Conservation (phyloP, 2,797 vertebrate species). For the Chelmon rostratus region DNA sequence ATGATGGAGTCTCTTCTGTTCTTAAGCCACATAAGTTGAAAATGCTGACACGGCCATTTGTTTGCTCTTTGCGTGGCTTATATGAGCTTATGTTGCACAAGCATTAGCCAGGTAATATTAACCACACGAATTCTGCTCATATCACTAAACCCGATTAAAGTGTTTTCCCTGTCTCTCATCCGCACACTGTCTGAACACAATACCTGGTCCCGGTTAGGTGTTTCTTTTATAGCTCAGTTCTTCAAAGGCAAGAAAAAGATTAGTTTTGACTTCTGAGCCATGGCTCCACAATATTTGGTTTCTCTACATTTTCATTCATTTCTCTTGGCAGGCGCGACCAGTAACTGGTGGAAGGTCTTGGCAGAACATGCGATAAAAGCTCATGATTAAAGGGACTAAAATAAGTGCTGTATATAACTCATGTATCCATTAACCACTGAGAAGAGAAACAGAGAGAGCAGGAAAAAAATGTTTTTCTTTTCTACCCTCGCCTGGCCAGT, state of each 20-base stretch:
- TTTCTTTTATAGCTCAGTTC: slow-evolving; percentile 70
- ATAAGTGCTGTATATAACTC: slow-evolving; percentile 86
- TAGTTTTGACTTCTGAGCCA: slow-evolving; percentile 78
- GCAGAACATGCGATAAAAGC: slow-evolving; percentile 82
- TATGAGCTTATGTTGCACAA: slow-evolving; percentile 60
- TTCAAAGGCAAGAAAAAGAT: slow-evolving; percentile 75
- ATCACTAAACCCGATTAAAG: slow-evolving; percentile 59
- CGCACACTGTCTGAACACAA: slow-evolving; percentile 49
- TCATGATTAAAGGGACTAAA: slow-evolving; percentile 88
- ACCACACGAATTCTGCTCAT: slow-evolving; percentile 53
- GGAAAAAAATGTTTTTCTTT: slow-evolving; percentile 73
- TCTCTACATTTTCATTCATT: slow-evolving; percentile 85
- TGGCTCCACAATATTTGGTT: slow-evolving; percentile 83
- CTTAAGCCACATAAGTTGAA: slow-evolving; percentile 53
- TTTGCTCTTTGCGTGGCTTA: slow-evolving; percentile 59
- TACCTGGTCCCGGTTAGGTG: slow-evolving; percentile 76
- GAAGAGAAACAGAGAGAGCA: slow-evolving; percentile 76
- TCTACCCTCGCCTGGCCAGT: slow-evolving; percentile 60
- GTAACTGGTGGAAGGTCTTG: slow-evolving; percentile 84
- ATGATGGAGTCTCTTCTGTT: slow-evolving; percentile 52
- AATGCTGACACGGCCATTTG: slow-evolving; percentile 61
- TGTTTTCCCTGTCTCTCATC: slow-evolving; percentile 50
- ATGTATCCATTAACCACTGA: slow-evolving; percentile 86
- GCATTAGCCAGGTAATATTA: slow-evolving; percentile 60
- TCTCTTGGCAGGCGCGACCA: slow-evolving; percentile 81